Evolutionary conservation across 2,888 invertebrate genomes (phyloP), one percentile per base, ranked within the genome.

Genomic region (Cheilosia grossa): DNA sequence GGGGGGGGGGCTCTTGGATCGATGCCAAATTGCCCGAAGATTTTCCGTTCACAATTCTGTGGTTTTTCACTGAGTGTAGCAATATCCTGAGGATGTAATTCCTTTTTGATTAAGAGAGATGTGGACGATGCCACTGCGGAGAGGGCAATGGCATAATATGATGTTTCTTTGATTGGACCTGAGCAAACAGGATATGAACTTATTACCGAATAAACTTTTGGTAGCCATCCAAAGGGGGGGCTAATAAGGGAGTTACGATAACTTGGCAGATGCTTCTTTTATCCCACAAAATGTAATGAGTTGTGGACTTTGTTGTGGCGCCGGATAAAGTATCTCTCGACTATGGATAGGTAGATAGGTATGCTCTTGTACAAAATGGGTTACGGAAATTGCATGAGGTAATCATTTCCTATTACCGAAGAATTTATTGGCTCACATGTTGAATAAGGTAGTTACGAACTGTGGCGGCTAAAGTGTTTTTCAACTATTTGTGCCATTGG

Each of bases 11-110:
- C n/a, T n/a, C 51, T 69, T 86, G 86, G 86, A 86, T 86, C 77
- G 82, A 86, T 82, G 86, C 86, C 86, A 86, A 86, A 86, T 86
- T 86, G 86, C 86, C 86, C 82, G 82, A 86, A 86, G 86, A 86
- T 86, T 86, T 78, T 86, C 86, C 82, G 86, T 82, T 86, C 80
- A 82, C 82, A 86, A 86, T 86, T 86, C 82, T 86, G 86, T 86
- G 86, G 86, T 86, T 86, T 86, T 86, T 86, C 86, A 86, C 86
- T 82, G 77, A 86, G 81, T 86, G 82, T 86, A 82, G 86, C 86
- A 86, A 86, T 86, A 82, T 86, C 82, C 86, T 85, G 85, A 86
- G 86, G 86, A 86, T 86, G 82, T 86, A 86, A 86, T 82, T 86
- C 86, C 86, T 86, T 86, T 86, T 86, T 86, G 86, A 86, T 86